Percentiles rank a stretch among this genome's conserved stretches.
Evolutionary conservation across 2,113 vertebrate species (phyloP).

Genomic region (Gymnobelideus leadbeateri): DNA sequence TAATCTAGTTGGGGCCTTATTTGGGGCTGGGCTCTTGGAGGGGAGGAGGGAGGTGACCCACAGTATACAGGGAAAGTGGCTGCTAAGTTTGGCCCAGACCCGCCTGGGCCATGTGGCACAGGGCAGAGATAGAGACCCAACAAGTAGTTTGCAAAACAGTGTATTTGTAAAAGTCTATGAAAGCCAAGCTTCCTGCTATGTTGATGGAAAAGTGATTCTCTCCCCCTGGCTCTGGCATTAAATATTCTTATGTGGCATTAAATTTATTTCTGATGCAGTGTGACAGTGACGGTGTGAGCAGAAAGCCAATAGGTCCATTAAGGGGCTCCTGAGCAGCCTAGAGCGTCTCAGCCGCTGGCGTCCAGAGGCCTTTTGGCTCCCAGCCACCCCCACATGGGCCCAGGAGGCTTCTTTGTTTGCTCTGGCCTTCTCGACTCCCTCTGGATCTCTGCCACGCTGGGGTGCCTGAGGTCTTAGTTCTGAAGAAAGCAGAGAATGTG

Average conservation of each 20-base stretch:
- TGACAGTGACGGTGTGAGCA: background rate
- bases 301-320: conserved; percentile 61
- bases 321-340: conserved; percentile 41
- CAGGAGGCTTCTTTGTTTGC: conserved; percentile 51
- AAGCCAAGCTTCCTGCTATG: conserved; percentile 50
- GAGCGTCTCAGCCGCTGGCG: background rate
- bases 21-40: conserved; percentile 74
- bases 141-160: conserved; percentile 56
- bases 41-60: conserved; percentile 78
- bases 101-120: background rate
- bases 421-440: background rate
- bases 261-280: conserved; percentile 67
- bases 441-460: conserved; percentile 38
- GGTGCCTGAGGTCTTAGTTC: background rate
- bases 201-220: conserved; percentile 62
- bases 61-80: conserved; percentile 27
- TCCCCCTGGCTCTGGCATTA: conserved; percentile 47
- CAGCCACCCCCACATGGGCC: background rate
- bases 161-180: conserved; percentile 48
- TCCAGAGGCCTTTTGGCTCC: background rate
- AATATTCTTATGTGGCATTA: conserved; percentile 61
- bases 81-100: background rate
- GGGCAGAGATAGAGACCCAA: conserved; percentile 50
- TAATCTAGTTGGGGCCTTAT: conserved; percentile 88
- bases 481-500: background rate